Conservation (phyloP, 1,140 invertebrate species). For the Hesperophylax magnus region DNA sequence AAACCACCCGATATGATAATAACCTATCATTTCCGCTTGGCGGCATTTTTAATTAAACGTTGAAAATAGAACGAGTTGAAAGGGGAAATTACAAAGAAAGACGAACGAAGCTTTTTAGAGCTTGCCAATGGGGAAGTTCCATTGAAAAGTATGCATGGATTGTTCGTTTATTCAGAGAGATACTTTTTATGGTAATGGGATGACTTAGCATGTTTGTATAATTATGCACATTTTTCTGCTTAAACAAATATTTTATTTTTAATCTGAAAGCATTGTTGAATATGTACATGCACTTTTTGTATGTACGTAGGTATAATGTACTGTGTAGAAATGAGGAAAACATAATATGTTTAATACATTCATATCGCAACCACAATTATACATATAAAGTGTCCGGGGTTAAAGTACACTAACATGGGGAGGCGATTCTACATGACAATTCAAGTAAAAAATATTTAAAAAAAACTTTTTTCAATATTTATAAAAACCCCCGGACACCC, state of each 20-base stretch:
- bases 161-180: constrained; percentile 10
- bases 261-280: not conserved
- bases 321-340: no score
- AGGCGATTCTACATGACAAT: no score
- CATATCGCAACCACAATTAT: no score
- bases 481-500: no score
- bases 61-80: constrained; percentile 33
- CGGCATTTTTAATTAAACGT: constrained; percentile 56
- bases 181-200: constrained; percentile 1
- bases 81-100: constrained; percentile 31
- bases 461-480: no score
- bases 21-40: constrained; percentile 52
- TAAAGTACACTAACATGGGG: no score
- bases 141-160: constrained; percentile 23
- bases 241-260: no score
- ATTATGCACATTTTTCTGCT: not conserved
- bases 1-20: constrained; percentile 47
- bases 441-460: no score
- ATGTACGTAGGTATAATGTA: no score
- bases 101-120: constrained; percentile 28
- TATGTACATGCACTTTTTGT: not conserved
- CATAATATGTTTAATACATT: no score
- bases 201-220: not conserved
- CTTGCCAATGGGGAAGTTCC: not conserved
- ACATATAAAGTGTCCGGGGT: no score